These are phyloP conservation scores for Iphiclides podalirius DNA, from an alignment of 2,888 invertebrate species.

Conservation along the genomic window DNA sequence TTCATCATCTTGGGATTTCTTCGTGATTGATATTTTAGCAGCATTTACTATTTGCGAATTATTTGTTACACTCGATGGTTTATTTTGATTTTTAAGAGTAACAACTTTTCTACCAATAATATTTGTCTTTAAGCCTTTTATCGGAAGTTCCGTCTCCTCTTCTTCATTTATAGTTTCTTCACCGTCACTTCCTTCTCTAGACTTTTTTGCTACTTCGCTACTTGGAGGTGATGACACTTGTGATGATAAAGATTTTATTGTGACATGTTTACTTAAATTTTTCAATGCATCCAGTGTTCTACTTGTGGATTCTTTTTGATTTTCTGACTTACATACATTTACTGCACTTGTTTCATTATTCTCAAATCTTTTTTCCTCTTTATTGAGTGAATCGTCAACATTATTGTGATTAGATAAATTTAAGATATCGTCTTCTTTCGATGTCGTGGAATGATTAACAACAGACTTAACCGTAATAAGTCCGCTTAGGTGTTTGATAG, in stretches of 20 bases:
- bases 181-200: slow-evolving; percentile 28
- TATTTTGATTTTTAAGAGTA: slow-evolving; percentile 18
- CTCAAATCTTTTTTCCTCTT: slow-evolving; percentile 1
- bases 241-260: slow-evolving; percentile 40
- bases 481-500: slow-evolving; percentile 54
- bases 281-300: slow-evolving; percentile 43
- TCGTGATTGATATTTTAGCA: slow-evolving; percentile 27
- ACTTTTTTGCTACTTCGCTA: slow-evolving; percentile 2
- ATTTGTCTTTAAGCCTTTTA: slow-evolving; percentile 23
- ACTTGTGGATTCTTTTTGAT: slow-evolving; percentile 19
- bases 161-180: slow-evolving; percentile 23
- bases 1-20: slow-evolving; percentile 22
- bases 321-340: slow-evolving; percentile 10
- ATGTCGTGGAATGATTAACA: slow-evolving; percentile 30
- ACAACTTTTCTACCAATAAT: slow-evolving; percentile 23
- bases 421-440: background rate
- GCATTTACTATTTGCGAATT: slow-evolving; percentile 7
- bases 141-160: slow-evolving; percentile 27
- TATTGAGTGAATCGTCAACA: slow-evolving; percentile 4
- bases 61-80: slow-evolving; percentile 22
- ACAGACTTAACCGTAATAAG: slow-evolving; percentile 54
- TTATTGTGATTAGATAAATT: slow-evolving; percentile 2
- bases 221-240: slow-evolving; percentile 26
- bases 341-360: background rate
- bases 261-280: slow-evolving; percentile 46